A percentile compares a stretch with the other conserved stretches of the same genome.
phyloP scores from a whole-genome alignment of 1,140 invertebrate genomes.

The Dermatophagoides farinae region DNA sequence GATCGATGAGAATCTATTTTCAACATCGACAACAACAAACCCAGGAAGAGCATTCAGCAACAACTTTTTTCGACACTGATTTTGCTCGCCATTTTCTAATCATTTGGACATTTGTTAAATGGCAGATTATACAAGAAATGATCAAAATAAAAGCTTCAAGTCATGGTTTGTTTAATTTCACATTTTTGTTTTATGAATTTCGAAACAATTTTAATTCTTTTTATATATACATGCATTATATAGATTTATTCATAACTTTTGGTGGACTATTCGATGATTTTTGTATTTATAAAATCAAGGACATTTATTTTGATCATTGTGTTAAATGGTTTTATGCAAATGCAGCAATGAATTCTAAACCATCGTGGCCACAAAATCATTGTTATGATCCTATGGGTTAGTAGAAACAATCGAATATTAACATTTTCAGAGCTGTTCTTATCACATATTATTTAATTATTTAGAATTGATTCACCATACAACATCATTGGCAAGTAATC shows the following conservation, averaged over 20 bases:
- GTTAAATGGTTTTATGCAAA: not conserved
- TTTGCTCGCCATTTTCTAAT: slow-evolving; percentile 26
- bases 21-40: not conserved
- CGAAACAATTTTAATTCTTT: not conserved
- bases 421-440: not conserved
- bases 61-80: not conserved
- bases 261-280: slow-evolving; percentile 35
- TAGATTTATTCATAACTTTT: slow-evolving; percentile 34
- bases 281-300: slow-evolving; percentile 30
- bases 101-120: slow-evolving; percentile 32
- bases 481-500: too few relatives aligned
- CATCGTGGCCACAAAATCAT: not conserved
- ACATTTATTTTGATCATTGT: slow-evolving; percentile 24
- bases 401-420: not conserved
- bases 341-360: not conserved
- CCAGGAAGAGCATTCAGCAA: not conserved
- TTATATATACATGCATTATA: slow-evolving; percentile 6
- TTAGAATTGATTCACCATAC: too few relatives aligned
- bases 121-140: slow-evolving; percentile 32
- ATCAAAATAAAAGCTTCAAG: slow-evolving; percentile 32
- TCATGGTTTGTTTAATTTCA: slow-evolving; percentile 27
- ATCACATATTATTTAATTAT: not conserved
- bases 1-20: not conserved
- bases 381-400: not conserved
- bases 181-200: not conserved